Evolutionary conservation across 1,140 invertebrate species (phyloP), one percentile per base, ranked within the genome.

Genomic region (Prorops nasuta): DNA sequence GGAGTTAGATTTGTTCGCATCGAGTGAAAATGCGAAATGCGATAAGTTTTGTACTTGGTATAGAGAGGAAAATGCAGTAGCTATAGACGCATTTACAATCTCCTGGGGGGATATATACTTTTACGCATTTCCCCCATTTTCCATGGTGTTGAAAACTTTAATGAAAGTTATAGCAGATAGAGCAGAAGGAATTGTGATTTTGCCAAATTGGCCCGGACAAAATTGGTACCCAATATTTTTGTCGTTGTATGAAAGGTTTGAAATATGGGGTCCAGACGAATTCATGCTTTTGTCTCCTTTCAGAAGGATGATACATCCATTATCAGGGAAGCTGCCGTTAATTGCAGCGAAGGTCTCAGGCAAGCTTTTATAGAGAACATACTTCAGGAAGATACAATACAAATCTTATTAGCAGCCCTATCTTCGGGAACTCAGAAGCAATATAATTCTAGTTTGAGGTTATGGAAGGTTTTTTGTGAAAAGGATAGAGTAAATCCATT

Each of bases 311-410:
- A 3, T 9, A 18, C 8, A 9, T 14, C 42, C 16, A 12, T 19
- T 17, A 17, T 10, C n/a, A 0, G 1, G 18, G 12, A 14, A 15
- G 1, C 15, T 43, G 4, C n/a, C 12, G 2, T 6, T 43, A 1
- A 17, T 43, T 14, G n/a, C 24, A n/a, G 41, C 15, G 1, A 31
- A 17, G 41, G 16, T 43, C 24, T 43, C 41, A 31, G 41, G 24
- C 3, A 15, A 17, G 22, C 21, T 4, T 35, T 10, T 6, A n/a
- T 9, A 4, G 14, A 14, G 34, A 10, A 15, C 6, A 15, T 4
- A 14, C 6, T 35, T n/a, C 15, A 6, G 3, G 7, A 6, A n/a
- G n/a, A n/a, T n/a, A n/a, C n/a, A n/a, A n/a, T n/a, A n/a, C n/a
- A n/a, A n/a, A n/a, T n/a, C n/a, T n/a, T n/a, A n/a, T n/a, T n/a